These are phyloP conservation scores for Lontra canadensis DNA, from an alignment of 2,113 vertebrate species.

Conservation along the genomic window DNA sequence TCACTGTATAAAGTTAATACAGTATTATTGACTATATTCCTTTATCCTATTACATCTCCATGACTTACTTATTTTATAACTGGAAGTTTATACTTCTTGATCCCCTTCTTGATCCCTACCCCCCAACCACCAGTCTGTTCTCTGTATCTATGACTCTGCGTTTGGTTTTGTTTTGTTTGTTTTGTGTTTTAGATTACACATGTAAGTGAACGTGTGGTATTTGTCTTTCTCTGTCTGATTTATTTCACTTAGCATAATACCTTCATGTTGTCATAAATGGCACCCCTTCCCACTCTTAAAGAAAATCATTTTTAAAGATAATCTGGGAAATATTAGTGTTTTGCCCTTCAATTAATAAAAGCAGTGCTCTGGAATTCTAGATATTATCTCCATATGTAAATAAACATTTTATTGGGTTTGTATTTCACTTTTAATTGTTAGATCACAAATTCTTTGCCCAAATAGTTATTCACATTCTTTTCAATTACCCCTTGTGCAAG, in stretches of 20 bases:
- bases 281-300: background rate
- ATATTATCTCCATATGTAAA: background rate
- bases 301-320: constrained; percentile 35
- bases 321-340: background rate
- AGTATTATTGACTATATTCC: background rate
- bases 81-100: background rate
- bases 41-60: background rate
- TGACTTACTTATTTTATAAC: background rate
- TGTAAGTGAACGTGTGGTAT: background rate
- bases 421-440: constrained; percentile 11
- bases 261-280: background rate
- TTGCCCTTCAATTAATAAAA: constrained; percentile 20
- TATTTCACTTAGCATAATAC: background rate
- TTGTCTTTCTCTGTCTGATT: background rate
- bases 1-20: background rate
- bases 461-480: background rate
- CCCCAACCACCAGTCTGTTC: background rate
- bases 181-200: background rate
- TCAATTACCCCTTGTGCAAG: background rate
- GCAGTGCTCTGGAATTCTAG: background rate
- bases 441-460: constrained; percentile 12
- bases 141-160: background rate
- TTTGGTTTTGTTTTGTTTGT: background rate
- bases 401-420: background rate
- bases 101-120: background rate